These are phyloP conservation scores for Brachymystax lenok DNA, from an alignment of 2,797 vertebrate species.

Conservation along the genomic window DNA sequence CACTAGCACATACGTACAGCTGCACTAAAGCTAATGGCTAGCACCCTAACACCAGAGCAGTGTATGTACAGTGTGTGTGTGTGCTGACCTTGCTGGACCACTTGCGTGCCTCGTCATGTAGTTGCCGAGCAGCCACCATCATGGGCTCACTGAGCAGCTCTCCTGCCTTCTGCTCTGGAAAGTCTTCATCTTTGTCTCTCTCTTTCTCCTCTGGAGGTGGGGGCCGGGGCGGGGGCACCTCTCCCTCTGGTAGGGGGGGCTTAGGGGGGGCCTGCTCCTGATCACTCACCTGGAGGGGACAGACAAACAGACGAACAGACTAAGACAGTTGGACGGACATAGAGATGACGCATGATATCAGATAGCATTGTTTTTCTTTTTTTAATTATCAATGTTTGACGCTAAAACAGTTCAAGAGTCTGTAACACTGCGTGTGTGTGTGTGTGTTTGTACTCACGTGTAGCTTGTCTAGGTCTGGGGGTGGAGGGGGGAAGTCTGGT, in stretches of 20 bases:
- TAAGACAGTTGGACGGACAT: background rate
- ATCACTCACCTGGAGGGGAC: conserved; percentile 82
- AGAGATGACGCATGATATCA: background rate
- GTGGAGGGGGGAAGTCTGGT: conserved; percentile 94
- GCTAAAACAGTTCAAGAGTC: background rate
- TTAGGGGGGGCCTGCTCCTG: conserved; percentile 91
- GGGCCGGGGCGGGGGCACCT: conserved; percentile 93
- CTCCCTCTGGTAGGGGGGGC: conserved; percentile 93
- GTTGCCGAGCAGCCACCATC: conserved; percentile 97
- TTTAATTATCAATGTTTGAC: background rate
- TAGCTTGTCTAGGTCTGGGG: conserved; percentile 94
- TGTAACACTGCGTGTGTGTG: conserved; percentile 1
- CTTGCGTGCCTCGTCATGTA: conserved; percentile 96
- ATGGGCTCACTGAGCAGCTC: conserved; percentile 97
- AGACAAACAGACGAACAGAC: conserved; percentile 20
- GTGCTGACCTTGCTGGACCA: conserved; percentile 90
- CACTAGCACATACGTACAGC: background rate
- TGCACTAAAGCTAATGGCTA: background rate
- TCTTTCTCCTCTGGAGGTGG: conserved; percentile 98
- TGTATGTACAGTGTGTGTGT: background rate
- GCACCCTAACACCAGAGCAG: background rate
- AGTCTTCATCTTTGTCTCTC: conserved; percentile 98
- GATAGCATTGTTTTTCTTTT: background rate
- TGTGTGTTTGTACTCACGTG: conserved; percentile 76
- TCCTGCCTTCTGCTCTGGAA: conserved; percentile 93